phyloP scores from a whole-genome alignment of 2,888 invertebrate genomes.

The Zelleria hepariella region DNA sequence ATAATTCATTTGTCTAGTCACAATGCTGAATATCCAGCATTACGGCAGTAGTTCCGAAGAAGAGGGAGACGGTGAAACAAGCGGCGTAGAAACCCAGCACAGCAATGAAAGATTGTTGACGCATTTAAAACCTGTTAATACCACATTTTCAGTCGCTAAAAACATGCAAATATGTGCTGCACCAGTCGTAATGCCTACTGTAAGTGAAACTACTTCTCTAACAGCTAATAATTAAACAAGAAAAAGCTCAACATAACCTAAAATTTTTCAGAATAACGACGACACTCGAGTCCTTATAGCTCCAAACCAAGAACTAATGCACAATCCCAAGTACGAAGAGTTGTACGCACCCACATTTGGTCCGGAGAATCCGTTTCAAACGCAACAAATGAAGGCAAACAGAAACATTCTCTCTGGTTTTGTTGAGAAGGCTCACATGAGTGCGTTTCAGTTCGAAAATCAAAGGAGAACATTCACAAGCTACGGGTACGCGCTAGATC shows the following conservation, averaged over 20 bases:
- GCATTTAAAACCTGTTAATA: constrained; percentile 71
- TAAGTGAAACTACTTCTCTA: constrained; percentile 39
- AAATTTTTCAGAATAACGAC: constrained; percentile 75
- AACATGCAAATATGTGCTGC: constrained; percentile 83
- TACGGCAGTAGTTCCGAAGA: constrained; percentile 83
- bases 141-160: constrained; percentile 74
- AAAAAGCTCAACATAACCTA: constrained; percentile 7
- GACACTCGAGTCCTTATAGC: constrained; percentile 81
- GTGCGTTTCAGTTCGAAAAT: constrained; percentile 97
- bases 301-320: constrained; percentile 85
- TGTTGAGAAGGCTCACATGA: constrained; percentile 95
- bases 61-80: constrained; percentile 69
- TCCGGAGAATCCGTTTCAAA: constrained; percentile 94
- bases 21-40: constrained; percentile 80
- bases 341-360: constrained; percentile 93
- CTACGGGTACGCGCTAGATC: constrained; percentile 96
- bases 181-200: constrained; percentile 86
- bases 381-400: constrained; percentile 87
- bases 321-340: constrained; percentile 96
- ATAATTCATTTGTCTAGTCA: constrained; percentile 7
- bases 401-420: constrained; percentile 95
- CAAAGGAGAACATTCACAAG: constrained; percentile 95
- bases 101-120: constrained; percentile 53
- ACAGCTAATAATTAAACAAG: background rate
- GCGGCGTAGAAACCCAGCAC: constrained; percentile 34